These are phyloP conservation scores for Astyanax mexicanus DNA, from an alignment of 2,797 vertebrate genomes.

Conservation along the genomic window DNA sequence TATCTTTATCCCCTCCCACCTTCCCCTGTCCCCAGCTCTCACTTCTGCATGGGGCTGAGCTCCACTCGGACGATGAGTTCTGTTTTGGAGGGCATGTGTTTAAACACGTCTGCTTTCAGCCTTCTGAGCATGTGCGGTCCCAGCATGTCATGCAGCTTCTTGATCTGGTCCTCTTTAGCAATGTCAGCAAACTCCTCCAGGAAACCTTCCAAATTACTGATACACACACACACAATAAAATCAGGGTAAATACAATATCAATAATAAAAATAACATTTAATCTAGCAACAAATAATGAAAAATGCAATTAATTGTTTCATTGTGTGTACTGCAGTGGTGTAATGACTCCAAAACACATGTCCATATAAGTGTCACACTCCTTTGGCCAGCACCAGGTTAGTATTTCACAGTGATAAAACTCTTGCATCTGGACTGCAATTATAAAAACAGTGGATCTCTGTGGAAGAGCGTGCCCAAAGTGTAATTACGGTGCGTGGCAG, in stretches of 20 bases:
- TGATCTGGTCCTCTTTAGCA: slow-evolving; percentile 99
- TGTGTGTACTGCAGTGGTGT: no score
- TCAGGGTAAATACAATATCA: not conserved
- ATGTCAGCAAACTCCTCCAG: slow-evolving; percentile 99
- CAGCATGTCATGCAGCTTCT: slow-evolving; percentile 98
- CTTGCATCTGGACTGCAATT: no score
- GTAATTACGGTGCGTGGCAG: no score
- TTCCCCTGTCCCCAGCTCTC: slow-evolving; percentile 55
- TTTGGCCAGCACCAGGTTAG: no score
- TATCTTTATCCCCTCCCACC: not conserved
- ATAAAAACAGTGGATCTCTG: no score
- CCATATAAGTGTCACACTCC: no score
- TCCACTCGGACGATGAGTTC: slow-evolving; percentile 97
- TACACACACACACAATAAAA: not conserved
- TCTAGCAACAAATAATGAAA: no score
- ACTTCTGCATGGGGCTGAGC: slow-evolving; percentile 98
- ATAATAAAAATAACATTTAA: not conserved
- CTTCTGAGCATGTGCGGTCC: slow-evolving; percentile 97
- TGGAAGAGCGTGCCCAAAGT: no score
- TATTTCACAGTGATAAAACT: no score
- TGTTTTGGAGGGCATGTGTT: slow-evolving; percentile 98
- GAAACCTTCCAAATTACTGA: slow-evolving; percentile 96
- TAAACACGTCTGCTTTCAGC: slow-evolving; percentile 98
- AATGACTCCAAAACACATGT: no score
- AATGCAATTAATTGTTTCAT: no score